These are phyloP conservation scores for Condylura cristata DNA, from an alignment of 2,113 vertebrate species.

Conservation along the genomic window DNA sequence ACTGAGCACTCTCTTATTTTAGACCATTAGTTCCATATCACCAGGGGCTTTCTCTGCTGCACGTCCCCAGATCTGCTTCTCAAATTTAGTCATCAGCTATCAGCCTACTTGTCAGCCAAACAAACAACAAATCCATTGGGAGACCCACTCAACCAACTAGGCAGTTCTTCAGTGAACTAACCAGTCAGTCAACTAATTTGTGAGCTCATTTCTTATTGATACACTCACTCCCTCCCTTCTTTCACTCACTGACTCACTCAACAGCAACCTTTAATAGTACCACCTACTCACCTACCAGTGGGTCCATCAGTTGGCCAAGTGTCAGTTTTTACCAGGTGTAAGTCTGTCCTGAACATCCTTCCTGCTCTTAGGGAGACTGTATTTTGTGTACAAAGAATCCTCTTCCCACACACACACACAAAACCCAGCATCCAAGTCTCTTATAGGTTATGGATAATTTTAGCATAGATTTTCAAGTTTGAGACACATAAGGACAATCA, in stretches of 20 bases:
- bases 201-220: background rate
- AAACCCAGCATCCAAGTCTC: background rate
- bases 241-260: slow-evolving; percentile 2
- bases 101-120: background rate
- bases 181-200: background rate
- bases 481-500: background rate
- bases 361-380: background rate
- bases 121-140: background rate
- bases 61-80: background rate
- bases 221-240: background rate
- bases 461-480: background rate
- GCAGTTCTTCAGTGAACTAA: background rate
- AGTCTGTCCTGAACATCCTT: background rate
- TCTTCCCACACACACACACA: background rate
- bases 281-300: background rate
- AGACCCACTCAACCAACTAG: background rate
- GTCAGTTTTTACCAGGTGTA: background rate
- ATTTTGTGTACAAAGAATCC: background rate
- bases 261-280: background rate
- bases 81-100: background rate
- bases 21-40: background rate
- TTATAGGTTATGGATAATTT: background rate
- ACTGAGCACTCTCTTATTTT: background rate
- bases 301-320: background rate
- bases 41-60: background rate